phyloP scores from a whole-genome alignment of 2,113 vertebrate genomes.

The Abramis brama region DNA sequence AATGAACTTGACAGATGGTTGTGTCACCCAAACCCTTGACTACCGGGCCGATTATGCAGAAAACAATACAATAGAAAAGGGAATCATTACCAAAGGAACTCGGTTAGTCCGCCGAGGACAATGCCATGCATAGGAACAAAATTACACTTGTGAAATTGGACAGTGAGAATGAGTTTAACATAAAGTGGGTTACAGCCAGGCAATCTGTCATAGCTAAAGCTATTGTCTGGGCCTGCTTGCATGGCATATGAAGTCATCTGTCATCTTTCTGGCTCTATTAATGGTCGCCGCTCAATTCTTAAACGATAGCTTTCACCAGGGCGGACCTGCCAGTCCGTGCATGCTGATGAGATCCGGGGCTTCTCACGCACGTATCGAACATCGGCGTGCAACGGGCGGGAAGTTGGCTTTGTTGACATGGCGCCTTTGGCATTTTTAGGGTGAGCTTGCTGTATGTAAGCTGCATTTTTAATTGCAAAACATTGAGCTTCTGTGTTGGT shows the following conservation, averaged over 20 bases:
- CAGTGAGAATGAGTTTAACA: slow-evolving; percentile 99
- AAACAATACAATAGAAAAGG: slow-evolving; percentile 99
- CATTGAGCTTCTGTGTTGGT: slow-evolving; percentile 1
- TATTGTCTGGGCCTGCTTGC: slow-evolving; percentile 94
- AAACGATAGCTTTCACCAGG: slow-evolving; percentile 82
- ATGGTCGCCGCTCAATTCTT: slow-evolving; percentile 84
- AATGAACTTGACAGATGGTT: slow-evolving; percentile 99
- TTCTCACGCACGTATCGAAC: neutral
- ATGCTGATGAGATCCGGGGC: neutral
- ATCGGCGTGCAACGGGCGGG: neutral
- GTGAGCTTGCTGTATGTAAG: neutral
- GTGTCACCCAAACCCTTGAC: slow-evolving; percentile 99
- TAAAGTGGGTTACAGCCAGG: slow-evolving; percentile 98
- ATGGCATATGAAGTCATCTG: slow-evolving; percentile 99
- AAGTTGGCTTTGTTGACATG: slow-evolving; percentile 2
- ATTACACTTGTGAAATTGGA: slow-evolving; percentile 98
- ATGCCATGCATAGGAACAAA: slow-evolving; percentile 90
- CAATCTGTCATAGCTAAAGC: slow-evolving; percentile 98
- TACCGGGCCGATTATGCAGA: slow-evolving; percentile 99
- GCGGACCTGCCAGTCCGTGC: slow-evolving; percentile 66
- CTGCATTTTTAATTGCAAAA: neutral
- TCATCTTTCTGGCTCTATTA: slow-evolving; percentile 89
- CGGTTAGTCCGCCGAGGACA: slow-evolving; percentile 92
- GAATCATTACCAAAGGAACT: slow-evolving; percentile 97
- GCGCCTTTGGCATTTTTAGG: neutral